phyloP scores from a whole-genome alignment of 2,113 vertebrate species.

The Clarias batrachus region DNA sequence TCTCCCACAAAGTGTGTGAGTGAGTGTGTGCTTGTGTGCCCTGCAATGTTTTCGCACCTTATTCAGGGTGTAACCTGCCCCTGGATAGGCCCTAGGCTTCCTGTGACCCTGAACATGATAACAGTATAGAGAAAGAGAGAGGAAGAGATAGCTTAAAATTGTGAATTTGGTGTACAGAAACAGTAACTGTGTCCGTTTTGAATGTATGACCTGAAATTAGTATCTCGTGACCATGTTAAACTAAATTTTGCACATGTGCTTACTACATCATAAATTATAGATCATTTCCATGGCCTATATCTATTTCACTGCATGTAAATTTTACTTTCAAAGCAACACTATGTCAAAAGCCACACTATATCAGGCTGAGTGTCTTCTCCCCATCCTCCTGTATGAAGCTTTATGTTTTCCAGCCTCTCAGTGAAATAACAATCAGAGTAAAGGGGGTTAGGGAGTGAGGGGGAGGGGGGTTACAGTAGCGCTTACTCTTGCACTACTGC shows the following conservation, averaged over 20 bases:
- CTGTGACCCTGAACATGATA: too few species aligned
- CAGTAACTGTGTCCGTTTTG: background rate
- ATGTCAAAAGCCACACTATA: background rate
- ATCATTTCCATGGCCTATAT: background rate
- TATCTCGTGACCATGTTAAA: background rate
- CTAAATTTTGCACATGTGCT: background rate
- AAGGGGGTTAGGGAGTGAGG: background rate
- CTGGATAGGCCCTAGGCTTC: too few species aligned
- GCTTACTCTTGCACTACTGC: background rate
- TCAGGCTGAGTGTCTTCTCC: constrained; percentile 20
- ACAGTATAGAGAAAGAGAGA: too few species aligned
- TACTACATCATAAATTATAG: background rate
- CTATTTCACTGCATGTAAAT: background rate
- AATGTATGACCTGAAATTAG: background rate
- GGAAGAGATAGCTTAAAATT: background rate
- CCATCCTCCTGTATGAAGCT: constrained; percentile 3
- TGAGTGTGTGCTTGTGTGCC: too few species aligned
- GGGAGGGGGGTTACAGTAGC: background rate
- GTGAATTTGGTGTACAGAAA: background rate
- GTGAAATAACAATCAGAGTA: constrained; percentile 5
- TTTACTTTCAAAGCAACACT: background rate
- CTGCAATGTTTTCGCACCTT: too few species aligned
- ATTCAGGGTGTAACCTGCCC: too few species aligned
- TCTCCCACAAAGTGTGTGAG: too few species aligned
- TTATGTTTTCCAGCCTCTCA: constrained; percentile 14